phyloP scores from a whole-genome alignment of 30 jellyfish, hydroid and myxozoan genomes.

The Nemopilema nomurai region DNA sequence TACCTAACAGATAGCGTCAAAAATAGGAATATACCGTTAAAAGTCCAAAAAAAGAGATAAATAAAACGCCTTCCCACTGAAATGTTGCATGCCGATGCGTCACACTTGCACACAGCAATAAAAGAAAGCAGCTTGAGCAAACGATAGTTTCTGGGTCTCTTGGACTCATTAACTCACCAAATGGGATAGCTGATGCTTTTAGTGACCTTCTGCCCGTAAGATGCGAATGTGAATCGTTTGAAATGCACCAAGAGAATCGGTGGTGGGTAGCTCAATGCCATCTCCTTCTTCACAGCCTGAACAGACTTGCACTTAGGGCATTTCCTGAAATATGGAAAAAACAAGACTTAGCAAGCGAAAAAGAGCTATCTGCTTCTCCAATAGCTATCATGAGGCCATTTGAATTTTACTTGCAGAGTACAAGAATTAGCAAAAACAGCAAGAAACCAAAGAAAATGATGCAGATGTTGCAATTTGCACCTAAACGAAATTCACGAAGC shows the following conservation, averaged over 20 bases:
- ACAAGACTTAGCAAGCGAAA: background rate
- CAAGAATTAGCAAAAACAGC: too few species aligned
- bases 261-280: conserved; percentile 92
- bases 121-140: background rate
- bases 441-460: too few species aligned
- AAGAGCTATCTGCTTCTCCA: background rate
- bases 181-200: conserved; percentile 76
- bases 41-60: too few species aligned
- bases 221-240: conserved; percentile 81
- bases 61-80: too few species aligned
- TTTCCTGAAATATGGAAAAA: conserved; percentile 53
- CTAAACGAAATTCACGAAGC: too few species aligned
- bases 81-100: too few species aligned
- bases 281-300: conserved; percentile 88
- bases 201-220: conserved; percentile 84
- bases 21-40: too few species aligned
- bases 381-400: background rate
- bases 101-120: background rate
- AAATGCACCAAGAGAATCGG: conserved; percentile 84
- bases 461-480: too few species aligned
- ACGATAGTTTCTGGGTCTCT: background rate
- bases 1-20: too few species aligned
- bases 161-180: conserved; percentile 43
- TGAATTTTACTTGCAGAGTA: too few species aligned
- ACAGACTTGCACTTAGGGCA: conserved; percentile 91